These are phyloP conservation scores for Rana temporaria DNA, from an alignment of 2,113 vertebrate species.

Conservation along the genomic window DNA sequence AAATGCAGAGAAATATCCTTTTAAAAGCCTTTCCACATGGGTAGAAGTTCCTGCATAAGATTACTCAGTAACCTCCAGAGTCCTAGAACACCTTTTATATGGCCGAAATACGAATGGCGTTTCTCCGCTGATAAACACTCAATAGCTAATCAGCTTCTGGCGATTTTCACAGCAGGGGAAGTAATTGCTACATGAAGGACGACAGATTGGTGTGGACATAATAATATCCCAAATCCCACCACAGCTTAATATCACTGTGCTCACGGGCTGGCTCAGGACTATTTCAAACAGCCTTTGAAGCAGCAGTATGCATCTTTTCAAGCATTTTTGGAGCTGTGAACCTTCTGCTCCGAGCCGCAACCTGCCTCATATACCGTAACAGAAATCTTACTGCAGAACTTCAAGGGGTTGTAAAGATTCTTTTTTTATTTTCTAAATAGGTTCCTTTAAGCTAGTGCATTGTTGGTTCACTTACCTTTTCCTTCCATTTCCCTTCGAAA, in stretches of 20 bases:
- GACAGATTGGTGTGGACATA: slow-evolving; percentile 26
- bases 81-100: slow-evolving; percentile 12
- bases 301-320: not conserved
- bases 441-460: too few relatives aligned
- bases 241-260: not conserved
- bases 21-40: not conserved
- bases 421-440: too few relatives aligned
- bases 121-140: slow-evolving; percentile 31
- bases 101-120: not conserved
- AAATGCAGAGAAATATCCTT: not conserved
- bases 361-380: not conserved
- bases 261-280: slow-evolving; percentile 1
- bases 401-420: too few relatives aligned
- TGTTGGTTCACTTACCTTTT: too few relatives aligned
- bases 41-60: not conserved
- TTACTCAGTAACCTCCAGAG: not conserved
- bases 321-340: not conserved
- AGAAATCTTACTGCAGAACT: not conserved
- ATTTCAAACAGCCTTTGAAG: slow-evolving; percentile 19
- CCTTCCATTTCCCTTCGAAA: too few relatives aligned
- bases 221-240: slow-evolving; percentile 22
- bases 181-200: slow-evolving; percentile 34
- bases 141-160: slow-evolving; percentile 38
- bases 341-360: not conserved
- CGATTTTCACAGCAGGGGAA: slow-evolving; percentile 24